phyloP scores from a whole-genome alignment of 2,113 vertebrate genomes.

The Callithrix jacchus region DNA sequence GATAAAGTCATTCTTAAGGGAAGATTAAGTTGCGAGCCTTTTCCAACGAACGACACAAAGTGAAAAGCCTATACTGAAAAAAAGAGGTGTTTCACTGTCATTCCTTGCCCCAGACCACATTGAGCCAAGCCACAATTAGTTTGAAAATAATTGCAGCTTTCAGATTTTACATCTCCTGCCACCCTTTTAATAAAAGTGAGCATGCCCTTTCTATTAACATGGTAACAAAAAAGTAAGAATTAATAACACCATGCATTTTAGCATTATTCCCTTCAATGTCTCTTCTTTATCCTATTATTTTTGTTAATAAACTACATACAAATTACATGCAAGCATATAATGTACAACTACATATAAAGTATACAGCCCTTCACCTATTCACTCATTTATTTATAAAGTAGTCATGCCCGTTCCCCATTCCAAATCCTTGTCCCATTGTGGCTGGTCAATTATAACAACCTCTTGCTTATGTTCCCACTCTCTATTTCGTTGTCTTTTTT shows the following conservation, averaged over 20 bases:
- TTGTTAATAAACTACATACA: not conserved
- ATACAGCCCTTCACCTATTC: not conserved
- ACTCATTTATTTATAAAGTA: not conserved
- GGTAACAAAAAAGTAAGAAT: not conserved
- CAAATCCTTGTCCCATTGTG: not conserved
- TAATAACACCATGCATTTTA: not conserved
- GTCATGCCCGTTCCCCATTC: too few relatives aligned
- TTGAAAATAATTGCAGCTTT: not conserved
- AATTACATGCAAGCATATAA: not conserved
- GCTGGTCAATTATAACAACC: not conserved
- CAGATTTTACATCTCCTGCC: not conserved
- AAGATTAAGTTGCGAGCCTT: not conserved
- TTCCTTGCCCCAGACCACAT: not conserved
- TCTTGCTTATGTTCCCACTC: not conserved
- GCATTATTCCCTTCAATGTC: not conserved
- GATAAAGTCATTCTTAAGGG: not conserved
- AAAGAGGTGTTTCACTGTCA: not conserved
- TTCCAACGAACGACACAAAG: not conserved
- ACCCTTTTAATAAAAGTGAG: not conserved
- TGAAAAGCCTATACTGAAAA: not conserved
- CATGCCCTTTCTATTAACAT: not conserved
- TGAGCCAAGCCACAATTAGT: not conserved
- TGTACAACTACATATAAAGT: not conserved
- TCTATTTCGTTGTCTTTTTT: not conserved
- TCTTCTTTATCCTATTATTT: not conserved